Conservation (phyloP, 2,113 vertebrate species). For the Myanophis thanlyinensis region DNA sequence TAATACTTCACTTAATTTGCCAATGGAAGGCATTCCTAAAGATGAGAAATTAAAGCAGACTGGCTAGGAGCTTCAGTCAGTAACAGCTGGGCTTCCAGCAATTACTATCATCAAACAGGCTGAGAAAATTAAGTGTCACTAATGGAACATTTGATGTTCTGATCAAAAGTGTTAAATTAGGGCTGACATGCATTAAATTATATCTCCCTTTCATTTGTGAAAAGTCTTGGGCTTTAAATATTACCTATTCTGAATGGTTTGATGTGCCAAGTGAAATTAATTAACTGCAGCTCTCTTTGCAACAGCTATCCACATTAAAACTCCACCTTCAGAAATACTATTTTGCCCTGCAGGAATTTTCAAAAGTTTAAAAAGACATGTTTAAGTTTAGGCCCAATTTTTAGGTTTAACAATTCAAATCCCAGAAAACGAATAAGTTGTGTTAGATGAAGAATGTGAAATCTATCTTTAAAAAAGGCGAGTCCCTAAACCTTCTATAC, state of each 20-base stretch:
- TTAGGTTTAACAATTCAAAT: slow-evolving; percentile 26
- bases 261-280: slow-evolving; percentile 31
- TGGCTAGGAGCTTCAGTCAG: background rate
- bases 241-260: slow-evolving; percentile 29
- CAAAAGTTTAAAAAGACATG: slow-evolving; percentile 54
- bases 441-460: slow-evolving; percentile 45
- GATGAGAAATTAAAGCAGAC: background rate
- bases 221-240: slow-evolving; percentile 12
- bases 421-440: slow-evolving; percentile 37
- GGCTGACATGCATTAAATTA: slow-evolving; percentile 48
- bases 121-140: slow-evolving; percentile 23
- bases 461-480: slow-evolving; percentile 34
- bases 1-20: background rate
- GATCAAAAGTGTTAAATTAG: slow-evolving; percentile 22
- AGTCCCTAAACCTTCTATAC: slow-evolving; percentile 22
- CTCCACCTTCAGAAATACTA: background rate
- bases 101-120: background rate
- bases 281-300: slow-evolving; percentile 28
- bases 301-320: slow-evolving; percentile 42
- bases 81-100: slow-evolving; percentile 10
- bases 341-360: slow-evolving; percentile 36
- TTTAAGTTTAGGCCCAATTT: slow-evolving; percentile 40
- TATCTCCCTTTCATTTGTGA: slow-evolving; percentile 39
- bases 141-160: slow-evolving; percentile 6
- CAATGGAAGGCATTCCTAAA: slow-evolving; percentile 4